Base-by-base conservation (phyloP, 1,140 invertebrate species). In the Piezodorus guildinii region DNA sequence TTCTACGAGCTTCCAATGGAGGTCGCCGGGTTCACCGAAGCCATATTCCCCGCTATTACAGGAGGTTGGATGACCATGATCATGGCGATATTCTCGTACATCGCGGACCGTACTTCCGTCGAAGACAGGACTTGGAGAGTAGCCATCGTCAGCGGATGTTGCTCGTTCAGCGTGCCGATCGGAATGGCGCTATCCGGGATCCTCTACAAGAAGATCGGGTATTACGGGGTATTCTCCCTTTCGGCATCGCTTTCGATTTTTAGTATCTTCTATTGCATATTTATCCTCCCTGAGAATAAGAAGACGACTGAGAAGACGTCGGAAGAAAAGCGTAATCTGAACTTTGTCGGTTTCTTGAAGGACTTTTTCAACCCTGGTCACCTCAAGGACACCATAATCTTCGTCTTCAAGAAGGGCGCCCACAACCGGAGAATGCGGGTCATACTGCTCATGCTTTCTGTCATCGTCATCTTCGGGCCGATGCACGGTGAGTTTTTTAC, bases 31-130 rank as follows among this genome's bases (percentile, higher is more conserved):
- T 77, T 88, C 0, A 81, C 85, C 2, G 87, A 90, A 73, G 84
- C 85, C 1, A 76, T 89, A 43, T 87, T 87, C 72, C 87, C 87
- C 1, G 85, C 85, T 0, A 69, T 94, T 0, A 86, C 87, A 8
- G 88, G 88, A 1, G 90, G 90, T 3, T 90, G 86, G 83, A 88
- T 91, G 69, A 89, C 88, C n/a, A 87, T 92, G 82, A 84, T 92
- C 66, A 91, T 93, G 85, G 87, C 87, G 14, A 83, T 88, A 30
- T 94, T 93, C 72, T 91, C 90, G 72, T 94, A 92, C 70, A 86
- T 94, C 39, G 87, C 83, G 1, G 90, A 94, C 71, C 85, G 91
- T 12, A 90, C 90, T 0, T 84, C 84, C 15, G 80, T 87, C 59
- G 83, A 89, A 72, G 85, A 83, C 63, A 81, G 90, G 65, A 93